Base-by-base conservation (phyloP, 30 jellyfish, hydroid and myxozoan genomes). In the Cassiopea andromeda region DNA sequence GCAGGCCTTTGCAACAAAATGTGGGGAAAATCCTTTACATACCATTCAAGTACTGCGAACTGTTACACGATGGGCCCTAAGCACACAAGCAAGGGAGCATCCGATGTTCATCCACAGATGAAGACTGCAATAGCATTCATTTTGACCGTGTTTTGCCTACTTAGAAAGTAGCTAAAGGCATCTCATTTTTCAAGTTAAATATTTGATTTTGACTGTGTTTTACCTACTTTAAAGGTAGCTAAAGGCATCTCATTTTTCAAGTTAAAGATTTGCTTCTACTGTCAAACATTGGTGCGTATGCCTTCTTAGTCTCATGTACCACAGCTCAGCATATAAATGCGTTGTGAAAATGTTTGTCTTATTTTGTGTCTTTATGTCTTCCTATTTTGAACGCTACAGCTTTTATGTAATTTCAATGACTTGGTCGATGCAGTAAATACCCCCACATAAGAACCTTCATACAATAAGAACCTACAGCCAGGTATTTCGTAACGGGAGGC, bases 11-110 rank as follows among this genome's bases (percentile, higher is more conserved):
- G 96, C 89, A 89, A 81, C 88, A 80, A 81, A 89, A 89, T 89
- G 96, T 89, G 96, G 96, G 96, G 96, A 38, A 61, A 10, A 49
- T 89, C 96, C 16, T 89, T 78, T 70, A 18, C 81, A 13, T 89
- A 89, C 49, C 44, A 71, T 43, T 58, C 16, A 8, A 90, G 18
- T 60, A 44, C 45, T 17, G 49, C 49, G 46, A 80, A 64, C 38
- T 86, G 93, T 78, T 86, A 86, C 89, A 49, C 82, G 44, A 86
- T 86, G 93, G 93, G 85, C 38, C 57, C 49, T 70, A 27, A 18
- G 18, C 47, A 70, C 57, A 8, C 17, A 2, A 43, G n/a, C 27
- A 54, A 54, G 27, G 79, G 54, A 5, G 79, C 79, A 18, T 16
- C 79, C 5, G 49, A n/a, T 19, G 50, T 70, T 2, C 47, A 59